Base-by-base conservation (phyloP, 2,797 vertebrate species). In the Ficedula albicollis region DNA sequence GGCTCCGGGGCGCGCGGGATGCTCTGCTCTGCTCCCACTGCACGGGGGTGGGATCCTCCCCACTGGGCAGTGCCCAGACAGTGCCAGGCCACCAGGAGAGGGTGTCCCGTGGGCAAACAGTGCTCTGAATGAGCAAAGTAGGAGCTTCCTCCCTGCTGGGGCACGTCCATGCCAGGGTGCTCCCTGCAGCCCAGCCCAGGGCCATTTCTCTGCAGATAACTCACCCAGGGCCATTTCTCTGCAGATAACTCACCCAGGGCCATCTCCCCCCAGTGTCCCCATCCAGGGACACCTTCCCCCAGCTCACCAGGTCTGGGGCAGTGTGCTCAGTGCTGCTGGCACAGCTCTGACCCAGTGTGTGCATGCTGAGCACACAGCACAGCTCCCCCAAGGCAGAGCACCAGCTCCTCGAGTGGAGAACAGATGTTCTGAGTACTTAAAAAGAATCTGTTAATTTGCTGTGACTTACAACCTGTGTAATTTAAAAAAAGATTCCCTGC, bases 1-100 rank as follows among this genome's bases (percentile, higher is more conserved):
- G 97, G 98, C 98, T 98, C 43, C 0, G 2, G 30, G 36, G 8
- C 98, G 32, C 98, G 98, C 0, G 90, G 96, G 15, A 97, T 97
- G 97, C 96, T 99, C 95, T 98, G 95, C 89, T 98, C 34, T 98
- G 98, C 98, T 98, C 97, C 93, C 98, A 98, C 97, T 98, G 98
- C 6, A 7, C 97, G 8, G 97, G 97, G 97, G 11, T 4, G 32
- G 55, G 97, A 32, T 98, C 98, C 2, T 87, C 30, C 44, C 21
- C 13, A 3, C 66, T 98, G 98, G 98, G 93, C 48, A 3, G 84
- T 98, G 38, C 98, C 98, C 0, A 97, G 98, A 78, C 98, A 97
- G 95, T 66, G 64, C 18, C 98, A 99, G 97, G 96, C 98, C 25
- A 52, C 90, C 26, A 96, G 14, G 91, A 98, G 44, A 98, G 98